Evolutionary conservation across 2,797 vertebrate genomes (phyloP), one percentile per base, ranked within the genome.

Genomic region (Muscicapa comitata): DNA sequence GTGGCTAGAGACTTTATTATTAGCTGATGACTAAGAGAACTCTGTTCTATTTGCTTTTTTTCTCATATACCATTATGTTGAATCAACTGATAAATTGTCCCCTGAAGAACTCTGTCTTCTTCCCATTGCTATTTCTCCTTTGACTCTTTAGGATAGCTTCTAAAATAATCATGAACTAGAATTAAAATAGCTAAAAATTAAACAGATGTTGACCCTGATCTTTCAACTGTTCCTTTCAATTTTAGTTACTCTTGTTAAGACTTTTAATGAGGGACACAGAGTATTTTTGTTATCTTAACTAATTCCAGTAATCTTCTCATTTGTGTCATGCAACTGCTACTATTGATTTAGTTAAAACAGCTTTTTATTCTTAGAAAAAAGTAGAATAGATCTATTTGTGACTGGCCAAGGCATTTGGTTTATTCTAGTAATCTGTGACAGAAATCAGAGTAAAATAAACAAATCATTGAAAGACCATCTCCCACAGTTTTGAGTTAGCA

Each of bases 191-290:
- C 82, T 86, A 85, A 95, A 96, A 96, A 94, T 90, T 86, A 91
- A 97, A 90, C 78, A 96, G 93, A 87, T 96, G 84, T 87, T 96
- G 75, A 89, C 93, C 87, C 21, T 95, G 93, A 66, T 80, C 85
- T 84, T 95, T 83, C 51, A 95, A 93, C 75, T 73, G 82, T 93
- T 95, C 73, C 31, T 91, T 97, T 96, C 76, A 94, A 63, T 85
- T 95, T 93, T 80, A 88, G 72, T 81, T 61, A 53, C 28, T 55
- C 67, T 92, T 67, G 23, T 73, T 82, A 87, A 92, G 61, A 71
- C 18, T 29, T 91, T 75, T 86, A 94, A 88, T 73, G 42, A 93
- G 29, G 31, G 37, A 96, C 51, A 95, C 33, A 88, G 83, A 94
- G 53, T 91, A 88, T 91, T 96, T 93, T 96, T 90, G 81, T 87